Evolutionary conservation across 2,797 vertebrate species (phyloP).

Genomic region (Sebastes elongatus): DNA sequence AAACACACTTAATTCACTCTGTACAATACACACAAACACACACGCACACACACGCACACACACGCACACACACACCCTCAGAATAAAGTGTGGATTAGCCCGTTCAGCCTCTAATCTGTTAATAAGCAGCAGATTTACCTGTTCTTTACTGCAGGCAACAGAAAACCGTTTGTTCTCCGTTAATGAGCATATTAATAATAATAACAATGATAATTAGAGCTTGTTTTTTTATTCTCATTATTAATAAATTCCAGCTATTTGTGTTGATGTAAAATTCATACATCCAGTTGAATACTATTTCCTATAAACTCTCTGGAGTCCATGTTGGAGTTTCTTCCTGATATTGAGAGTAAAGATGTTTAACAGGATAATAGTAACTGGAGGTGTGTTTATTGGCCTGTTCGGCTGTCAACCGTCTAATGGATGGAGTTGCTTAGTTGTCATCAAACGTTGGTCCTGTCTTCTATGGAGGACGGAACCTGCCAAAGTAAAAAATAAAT

Average conservation of each 20-base stretch:
- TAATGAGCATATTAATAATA: not conserved
- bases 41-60: no score
- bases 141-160: constrained; percentile 3
- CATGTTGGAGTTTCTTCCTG: not conserved
- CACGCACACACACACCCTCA: not conserved
- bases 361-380: no score
- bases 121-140: constrained; percentile 27
- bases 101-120: not conserved
- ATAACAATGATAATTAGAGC: not conserved
- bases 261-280: not conserved
- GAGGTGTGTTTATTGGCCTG: no score
- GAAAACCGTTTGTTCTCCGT: not conserved
- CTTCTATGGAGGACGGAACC: no score
- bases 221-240: not conserved
- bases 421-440: no score
- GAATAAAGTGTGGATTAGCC: constrained; percentile 32
- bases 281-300: no score
- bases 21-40: not conserved
- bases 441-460: no score
- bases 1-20: not conserved
- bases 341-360: no score
- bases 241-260: not conserved
- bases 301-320: not conserved
- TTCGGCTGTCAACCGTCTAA: no score
- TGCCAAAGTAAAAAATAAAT: no score